Evolutionary conservation across 2,797 vertebrate species (phyloP), one percentile per base, ranked within the genome.

Genomic region (Oreochromis grahami): DNA sequence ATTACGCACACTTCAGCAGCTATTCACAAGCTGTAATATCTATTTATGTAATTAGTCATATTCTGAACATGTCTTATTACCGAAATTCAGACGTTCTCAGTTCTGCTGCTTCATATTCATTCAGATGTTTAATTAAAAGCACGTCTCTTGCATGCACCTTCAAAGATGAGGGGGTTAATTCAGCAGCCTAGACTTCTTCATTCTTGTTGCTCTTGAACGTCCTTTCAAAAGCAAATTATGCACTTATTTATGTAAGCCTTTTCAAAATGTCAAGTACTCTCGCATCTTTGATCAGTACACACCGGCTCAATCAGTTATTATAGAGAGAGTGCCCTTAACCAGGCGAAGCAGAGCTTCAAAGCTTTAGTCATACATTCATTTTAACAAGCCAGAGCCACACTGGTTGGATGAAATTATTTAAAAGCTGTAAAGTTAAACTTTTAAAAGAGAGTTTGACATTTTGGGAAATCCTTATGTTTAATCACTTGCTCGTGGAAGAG

Each of bases 221-320:
- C 78, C 24, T 83, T 87, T 87, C 45, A 85, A 52, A 84, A 79
- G 26, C 72, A 65, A 60, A 65, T 60, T 4, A 26, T 29, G 24
- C 70, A 50, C 7, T 74, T 74, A 48, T 50, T 74, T 32, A 50
- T 38, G 50, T 79, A 77, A 81, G 78, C 55, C 24, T 70, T 80
- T 84, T 15, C 29, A 36, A 82, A 84, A 84, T 80, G 83, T 85
- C 83, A 81, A 77, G 82, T 38, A 3, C 29, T 34, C 52, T 24
- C 5, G 5, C 5, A 29, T 77, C 68, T 82, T 87, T 84, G 78
- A 82, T 78, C 76, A 26, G 24, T 11, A 76, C 41, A 41, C 19
- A 53, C 58, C 41, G 34, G 21, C 36, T 50, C 9, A 24, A 79
- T 81, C 79, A 78, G 77, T 43, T 45, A n/a, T 58, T 58, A 78